A percentile compares a stretch with the other conserved stretches of the same genome.
These are phyloP conservation scores for Lepeophtheirus nordmannii DNA, from an alignment of 2,888 invertebrate genomes.

Conservation along the genomic window DNA sequence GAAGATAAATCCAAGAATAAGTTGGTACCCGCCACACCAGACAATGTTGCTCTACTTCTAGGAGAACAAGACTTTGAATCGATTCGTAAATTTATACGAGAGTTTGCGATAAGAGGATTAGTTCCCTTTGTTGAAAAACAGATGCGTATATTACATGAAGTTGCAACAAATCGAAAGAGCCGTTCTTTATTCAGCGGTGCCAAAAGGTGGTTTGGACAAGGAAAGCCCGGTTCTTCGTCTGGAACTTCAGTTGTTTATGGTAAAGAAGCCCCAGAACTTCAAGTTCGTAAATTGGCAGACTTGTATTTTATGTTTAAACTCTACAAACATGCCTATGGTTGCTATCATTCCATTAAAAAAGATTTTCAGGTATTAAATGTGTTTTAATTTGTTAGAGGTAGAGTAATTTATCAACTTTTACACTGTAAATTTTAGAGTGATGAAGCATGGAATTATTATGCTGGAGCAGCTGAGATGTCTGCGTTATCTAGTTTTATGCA, in stretches of 20 bases:
- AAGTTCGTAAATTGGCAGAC: conserved; percentile 21
- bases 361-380: conserved; percentile 20
- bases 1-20: neutral
- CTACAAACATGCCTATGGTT: conserved; percentile 21
- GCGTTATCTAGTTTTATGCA: conserved; percentile 21
- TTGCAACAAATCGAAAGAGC: conserved; percentile 18
- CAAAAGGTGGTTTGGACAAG: conserved; percentile 23
- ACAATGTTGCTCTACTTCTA: conserved; percentile 12
- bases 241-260: conserved; percentile 19
- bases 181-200: conserved; percentile 22
- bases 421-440: neutral
- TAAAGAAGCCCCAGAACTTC: conserved; percentile 22
- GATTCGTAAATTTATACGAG: conserved; percentile 9
- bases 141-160: conserved; percentile 6
- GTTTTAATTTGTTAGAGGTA: neutral
- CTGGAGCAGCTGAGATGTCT: conserved; percentile 22
- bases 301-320: conserved; percentile 23
- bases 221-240: neutral
- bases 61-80: conserved; percentile 12
- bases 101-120: conserved; percentile 5
- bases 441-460: conserved; percentile 25
- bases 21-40: conserved; percentile 6
- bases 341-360: conserved; percentile 18
- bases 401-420: neutral
- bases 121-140: conserved; percentile 15